These are phyloP conservation scores for Choloepus didactylus DNA, from an alignment of 2,797 vertebrate species.

Conservation along the genomic window DNA sequence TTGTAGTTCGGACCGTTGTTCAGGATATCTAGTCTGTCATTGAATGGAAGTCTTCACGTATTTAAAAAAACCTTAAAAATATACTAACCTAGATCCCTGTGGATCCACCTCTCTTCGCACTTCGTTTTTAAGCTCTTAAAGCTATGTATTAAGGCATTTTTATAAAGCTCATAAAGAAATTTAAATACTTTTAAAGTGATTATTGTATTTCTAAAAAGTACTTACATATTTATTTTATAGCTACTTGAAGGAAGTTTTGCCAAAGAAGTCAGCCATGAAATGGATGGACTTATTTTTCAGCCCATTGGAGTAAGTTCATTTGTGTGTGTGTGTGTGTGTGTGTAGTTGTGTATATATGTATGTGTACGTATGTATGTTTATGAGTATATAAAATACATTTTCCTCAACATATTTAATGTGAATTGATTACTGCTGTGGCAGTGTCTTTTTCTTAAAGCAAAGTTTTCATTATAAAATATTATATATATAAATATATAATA, in stretches of 20 bases:
- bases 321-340: not conserved
- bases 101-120: not conserved
- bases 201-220: slow-evolving; percentile 71
- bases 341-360: not conserved
- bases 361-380: not conserved
- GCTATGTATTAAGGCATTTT: slow-evolving; percentile 27
- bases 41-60: not conserved
- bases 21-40: not conserved
- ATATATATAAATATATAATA: not conserved
- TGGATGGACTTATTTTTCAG: slow-evolving; percentile 99
- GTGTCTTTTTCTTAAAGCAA: slow-evolving; percentile 35
- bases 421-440: slow-evolving; percentile 7
- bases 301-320: slow-evolving; percentile 95
- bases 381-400: not conserved
- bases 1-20: slow-evolving; percentile 27
- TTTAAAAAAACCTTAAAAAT: not conserved
- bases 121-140: slow-evolving; percentile 58
- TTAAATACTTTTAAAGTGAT: slow-evolving; percentile 71
- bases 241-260: slow-evolving; percentile 98
- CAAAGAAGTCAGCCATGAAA: slow-evolving; percentile 98
- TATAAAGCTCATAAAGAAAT: slow-evolving; percentile 55
- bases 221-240: slow-evolving; percentile 88
- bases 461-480: slow-evolving; percentile 8
- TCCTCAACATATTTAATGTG: not conserved
- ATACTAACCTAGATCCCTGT: not conserved